Evolutionary conservation across 2,797 vertebrate genomes (phyloP).

Genomic region (Tympanoctomys barrerae): DNA sequence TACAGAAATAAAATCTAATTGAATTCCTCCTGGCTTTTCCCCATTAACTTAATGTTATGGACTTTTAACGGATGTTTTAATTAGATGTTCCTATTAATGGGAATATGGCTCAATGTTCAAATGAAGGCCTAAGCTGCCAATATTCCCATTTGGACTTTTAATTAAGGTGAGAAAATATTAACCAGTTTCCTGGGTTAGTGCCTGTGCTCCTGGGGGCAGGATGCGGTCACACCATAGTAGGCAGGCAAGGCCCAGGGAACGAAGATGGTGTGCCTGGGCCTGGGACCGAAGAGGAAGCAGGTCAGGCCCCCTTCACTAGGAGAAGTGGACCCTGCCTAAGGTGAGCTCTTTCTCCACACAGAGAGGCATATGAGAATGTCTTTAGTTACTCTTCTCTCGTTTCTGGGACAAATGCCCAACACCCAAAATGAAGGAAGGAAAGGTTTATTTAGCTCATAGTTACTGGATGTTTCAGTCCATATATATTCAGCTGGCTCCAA

Average conservation of each 20-base stretch:
- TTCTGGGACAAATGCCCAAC: too few relatives aligned
- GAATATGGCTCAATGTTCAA: conserved; percentile 84
- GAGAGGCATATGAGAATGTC: neutral
- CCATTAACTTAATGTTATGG: conserved; percentile 86
- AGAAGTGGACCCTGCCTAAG: neutral
- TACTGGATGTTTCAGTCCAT: too few relatives aligned
- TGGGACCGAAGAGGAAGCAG: neutral
- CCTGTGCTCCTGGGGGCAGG: conserved; percentile 52
- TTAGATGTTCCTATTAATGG: conserved; percentile 86
- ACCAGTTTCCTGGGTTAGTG: conserved; percentile 54
- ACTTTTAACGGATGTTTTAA: conserved; percentile 88
- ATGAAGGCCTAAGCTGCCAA: conserved; percentile 74
- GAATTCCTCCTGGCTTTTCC: conserved; percentile 79
- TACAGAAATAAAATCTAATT: conserved; percentile 82
- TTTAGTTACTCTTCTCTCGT: too few relatives aligned
- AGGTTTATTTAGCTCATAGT: too few relatives aligned
- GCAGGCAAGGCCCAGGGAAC: neutral
- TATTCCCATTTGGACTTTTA: conserved; percentile 84
- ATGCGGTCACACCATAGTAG: conserved; percentile 57
- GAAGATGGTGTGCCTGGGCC: accelerated
- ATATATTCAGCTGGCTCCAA: too few relatives aligned
- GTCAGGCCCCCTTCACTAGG: neutral
- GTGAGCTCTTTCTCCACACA: neutral
- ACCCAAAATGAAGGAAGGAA: too few relatives aligned
- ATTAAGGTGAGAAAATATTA: conserved; percentile 82